Percentiles rank a stretch among this genome's conserved stretches.
phyloP scores from a whole-genome alignment of 2,113 vertebrate species.

The Tylochromis polylepis region DNA sequence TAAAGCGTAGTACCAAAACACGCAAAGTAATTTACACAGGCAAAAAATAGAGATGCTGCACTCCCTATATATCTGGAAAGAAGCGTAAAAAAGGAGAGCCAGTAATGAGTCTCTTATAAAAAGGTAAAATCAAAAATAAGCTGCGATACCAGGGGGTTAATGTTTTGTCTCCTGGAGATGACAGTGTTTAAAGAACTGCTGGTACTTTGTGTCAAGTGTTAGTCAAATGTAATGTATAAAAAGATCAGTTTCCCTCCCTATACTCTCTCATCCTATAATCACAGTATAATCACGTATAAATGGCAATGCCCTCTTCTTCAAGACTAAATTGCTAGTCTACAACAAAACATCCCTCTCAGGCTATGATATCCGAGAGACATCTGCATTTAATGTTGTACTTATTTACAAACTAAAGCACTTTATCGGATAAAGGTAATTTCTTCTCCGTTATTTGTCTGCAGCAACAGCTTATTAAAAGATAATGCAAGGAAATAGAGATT shows the following conservation, averaged over 20 bases:
- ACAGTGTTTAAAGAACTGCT: conserved; percentile 4
- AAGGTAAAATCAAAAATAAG: background rate
- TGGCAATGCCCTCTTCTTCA: background rate
- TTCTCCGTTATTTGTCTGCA: background rate
- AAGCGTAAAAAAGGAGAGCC: background rate
- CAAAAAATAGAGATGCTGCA: background rate
- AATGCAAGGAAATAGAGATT: background rate
- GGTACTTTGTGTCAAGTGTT: conserved; percentile 2
- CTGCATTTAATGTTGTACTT: background rate
- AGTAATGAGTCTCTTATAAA: background rate
- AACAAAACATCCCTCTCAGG: background rate
- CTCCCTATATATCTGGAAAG: background rate
- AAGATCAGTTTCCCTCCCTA: background rate
- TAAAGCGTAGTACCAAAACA: background rate
- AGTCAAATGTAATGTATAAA: background rate
- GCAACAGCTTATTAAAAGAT: background rate
- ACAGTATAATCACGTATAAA: conserved; percentile 25
- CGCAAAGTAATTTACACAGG: background rate
- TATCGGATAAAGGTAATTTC: background rate
- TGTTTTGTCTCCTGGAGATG: background rate
- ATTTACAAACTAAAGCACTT: background rate
- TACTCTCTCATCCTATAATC: conserved; percentile 10
- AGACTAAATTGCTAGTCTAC: conserved; percentile 16
- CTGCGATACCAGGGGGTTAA: background rate
- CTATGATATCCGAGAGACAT: background rate